Conservation (phyloP, 2,888 invertebrate species). For the Tridacna gigas region DNA sequence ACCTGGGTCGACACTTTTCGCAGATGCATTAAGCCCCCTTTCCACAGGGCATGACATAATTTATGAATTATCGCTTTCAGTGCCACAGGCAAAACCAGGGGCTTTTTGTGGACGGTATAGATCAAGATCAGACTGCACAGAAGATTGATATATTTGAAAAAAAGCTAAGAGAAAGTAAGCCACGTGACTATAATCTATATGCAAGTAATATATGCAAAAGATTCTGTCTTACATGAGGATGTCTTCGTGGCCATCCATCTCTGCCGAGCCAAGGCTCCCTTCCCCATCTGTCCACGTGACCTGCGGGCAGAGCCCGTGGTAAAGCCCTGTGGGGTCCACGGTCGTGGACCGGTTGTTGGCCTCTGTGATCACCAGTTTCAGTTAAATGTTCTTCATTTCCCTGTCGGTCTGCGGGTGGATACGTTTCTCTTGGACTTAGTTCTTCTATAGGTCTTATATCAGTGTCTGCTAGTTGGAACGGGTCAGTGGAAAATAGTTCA, state of each 20-base stretch:
- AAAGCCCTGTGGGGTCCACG: not conserved
- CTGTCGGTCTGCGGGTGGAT: not conserved
- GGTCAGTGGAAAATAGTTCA: constrained; percentile 28
- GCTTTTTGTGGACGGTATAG: too few relatives aligned
- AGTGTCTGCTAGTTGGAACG: not conserved
- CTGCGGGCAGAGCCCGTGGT: not conserved
- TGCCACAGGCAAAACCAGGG: too few relatives aligned
- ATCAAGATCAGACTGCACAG: too few relatives aligned
- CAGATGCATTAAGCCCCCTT: too few relatives aligned
- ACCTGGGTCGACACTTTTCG: too few relatives aligned
- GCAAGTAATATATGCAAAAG: too few relatives aligned
- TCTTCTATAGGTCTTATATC: constrained; percentile 11
- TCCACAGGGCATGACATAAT: too few relatives aligned
- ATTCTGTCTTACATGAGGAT: constrained; percentile 5
- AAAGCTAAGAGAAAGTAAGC: too few relatives aligned
- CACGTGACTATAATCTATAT: too few relatives aligned
- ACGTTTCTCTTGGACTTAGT: not conserved
- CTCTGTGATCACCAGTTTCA: not conserved
- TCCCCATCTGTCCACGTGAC: not conserved
- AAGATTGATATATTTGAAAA: too few relatives aligned
- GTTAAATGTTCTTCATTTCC: not conserved
- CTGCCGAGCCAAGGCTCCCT: constrained; percentile 7
- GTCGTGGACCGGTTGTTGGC: not conserved
- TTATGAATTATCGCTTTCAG: too few relatives aligned
- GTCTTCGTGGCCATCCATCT: constrained; percentile 11